Base-by-base conservation (phyloP, 2,888 invertebrate genomes). In the Drosophila sordidula region DNA sequence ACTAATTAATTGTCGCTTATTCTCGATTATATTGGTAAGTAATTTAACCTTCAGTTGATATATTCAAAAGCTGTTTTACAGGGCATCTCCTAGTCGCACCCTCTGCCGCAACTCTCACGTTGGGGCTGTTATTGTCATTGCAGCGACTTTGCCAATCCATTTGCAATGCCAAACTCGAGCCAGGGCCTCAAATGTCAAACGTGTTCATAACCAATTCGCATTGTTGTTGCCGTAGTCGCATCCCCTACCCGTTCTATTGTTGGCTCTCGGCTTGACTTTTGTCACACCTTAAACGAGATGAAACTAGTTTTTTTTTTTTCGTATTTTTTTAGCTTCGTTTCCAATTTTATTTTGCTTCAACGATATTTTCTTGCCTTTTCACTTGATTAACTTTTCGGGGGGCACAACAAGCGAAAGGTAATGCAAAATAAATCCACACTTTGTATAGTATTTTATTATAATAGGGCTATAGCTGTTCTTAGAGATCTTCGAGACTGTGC, bases 131-230 rank as follows among this genome's bases (percentile, higher is more conserved):
- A 69, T 69, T 72, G 56, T 62, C 61, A 59, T 62, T 61, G 46
- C 47, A 46, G 32, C 39, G 39, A 45, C 42, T 51, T 36, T 50
- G 75, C 38, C 62, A 70, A 57, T 70, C 54, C 70, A 72, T 70
- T 72, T 72, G 70, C 70, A 58, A 56, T 54, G 57, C 50, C 41
- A 41, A 70, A 55, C 39, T 55, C 51, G 46, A 52, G 58, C 47
- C 47, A 64, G 39, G 46, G 54, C 58, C 58, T 63, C 58, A 78
- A 73, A 78, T 78, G 74, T 56, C 74, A 74, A 78, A 71, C 55
- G 59, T 68, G 56, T 45, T 64, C 65, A 65, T 65, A 71, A 65
- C 47, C 59, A 70, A 42, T 75, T 42, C 44, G 70, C 62, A 59
- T 72, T 64, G 56, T 69, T 56, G 12, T 38, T 44, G 34, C 38